These are phyloP conservation scores for Bombus ignitus DNA, from an alignment of 1,140 invertebrate species.

Conservation along the genomic window DNA sequence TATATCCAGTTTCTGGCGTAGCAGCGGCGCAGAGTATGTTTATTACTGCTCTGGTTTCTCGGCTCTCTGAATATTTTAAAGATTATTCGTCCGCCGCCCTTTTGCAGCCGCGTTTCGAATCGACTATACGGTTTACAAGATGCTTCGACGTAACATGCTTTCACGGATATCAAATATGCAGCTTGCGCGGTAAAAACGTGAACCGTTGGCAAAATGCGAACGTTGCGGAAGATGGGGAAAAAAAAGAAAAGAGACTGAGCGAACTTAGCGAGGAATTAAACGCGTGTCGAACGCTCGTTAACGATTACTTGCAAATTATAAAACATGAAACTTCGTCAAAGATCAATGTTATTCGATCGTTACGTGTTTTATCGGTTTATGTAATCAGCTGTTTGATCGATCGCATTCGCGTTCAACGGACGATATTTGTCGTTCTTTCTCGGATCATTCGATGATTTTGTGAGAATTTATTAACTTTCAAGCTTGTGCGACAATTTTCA, in stretches of 20 bases:
- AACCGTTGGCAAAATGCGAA: neutral
- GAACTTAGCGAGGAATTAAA: neutral
- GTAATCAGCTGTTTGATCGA: too few species aligned
- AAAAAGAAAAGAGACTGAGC: too few species aligned
- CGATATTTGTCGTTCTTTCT: neutral
- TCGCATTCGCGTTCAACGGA: too few species aligned
- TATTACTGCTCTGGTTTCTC: constrained; percentile 3
- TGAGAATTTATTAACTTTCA: neutral
- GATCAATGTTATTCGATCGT: too few species aligned
- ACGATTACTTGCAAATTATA: too few species aligned
- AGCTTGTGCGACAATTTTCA: neutral
- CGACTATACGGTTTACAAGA: neutral
- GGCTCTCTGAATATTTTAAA: constrained; percentile 21
- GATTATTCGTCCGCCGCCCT: neutral
- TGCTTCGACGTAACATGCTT: constrained; percentile 3
- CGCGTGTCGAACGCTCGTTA: rapidly evolving
- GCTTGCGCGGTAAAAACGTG: neutral
- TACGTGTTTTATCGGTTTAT: too few species aligned
- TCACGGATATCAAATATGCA: constrained; percentile 25
- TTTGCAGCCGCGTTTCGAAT: neutral
- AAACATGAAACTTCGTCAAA: too few species aligned
- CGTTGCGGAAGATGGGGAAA: too few species aligned
- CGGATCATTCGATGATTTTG: neutral
- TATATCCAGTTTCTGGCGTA: neutral
- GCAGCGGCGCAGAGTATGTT: neutral